Percentiles rank a stretch among this genome's conserved stretches.
Conservation (phyloP, 1,140 invertebrate genomes). For the Hestina assimilis region DNA sequence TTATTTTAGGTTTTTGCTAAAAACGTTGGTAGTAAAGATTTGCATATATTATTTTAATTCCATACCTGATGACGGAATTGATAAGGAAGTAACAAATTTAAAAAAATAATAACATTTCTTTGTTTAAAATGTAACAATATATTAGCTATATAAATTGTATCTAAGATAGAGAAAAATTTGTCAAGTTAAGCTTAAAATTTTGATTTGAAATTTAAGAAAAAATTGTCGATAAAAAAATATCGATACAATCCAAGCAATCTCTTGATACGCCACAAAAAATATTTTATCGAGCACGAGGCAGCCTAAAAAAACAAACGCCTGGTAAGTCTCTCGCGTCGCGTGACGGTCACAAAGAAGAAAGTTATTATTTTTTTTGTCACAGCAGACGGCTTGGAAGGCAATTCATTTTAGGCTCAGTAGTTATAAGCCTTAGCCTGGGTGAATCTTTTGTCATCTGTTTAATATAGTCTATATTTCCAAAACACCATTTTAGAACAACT, state of each 20-base stretch:
- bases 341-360: slow-evolving; percentile 59
- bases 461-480: too few species aligned
- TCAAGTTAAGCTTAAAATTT: too few species aligned
- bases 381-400: slow-evolving; percentile 36
- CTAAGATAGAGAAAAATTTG: too few species aligned
- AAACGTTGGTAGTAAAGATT: too few species aligned
- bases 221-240: slow-evolving; percentile 16
- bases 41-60: too few species aligned
- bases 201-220: neutral
- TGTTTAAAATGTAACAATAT: too few species aligned
- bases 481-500: too few species aligned
- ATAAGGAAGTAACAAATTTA: too few species aligned
- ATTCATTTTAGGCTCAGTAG: neutral
- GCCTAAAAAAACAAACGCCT: slow-evolving; percentile 73
- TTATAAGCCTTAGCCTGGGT: neutral
- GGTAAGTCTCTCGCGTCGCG: slow-evolving; percentile 71
- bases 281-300: slow-evolving; percentile 72
- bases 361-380: slow-evolving; percentile 70
- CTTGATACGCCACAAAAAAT: slow-evolving; percentile 73
- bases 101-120: too few species aligned
- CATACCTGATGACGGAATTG: too few species aligned
- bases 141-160: too few species aligned
- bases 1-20: too few species aligned
- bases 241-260: slow-evolving; percentile 33
- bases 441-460: neutral